These are phyloP conservation scores for Hirtodrosophila cameraria DNA, from an alignment of 2,888 invertebrate genomes.

Conservation along the genomic window DNA sequence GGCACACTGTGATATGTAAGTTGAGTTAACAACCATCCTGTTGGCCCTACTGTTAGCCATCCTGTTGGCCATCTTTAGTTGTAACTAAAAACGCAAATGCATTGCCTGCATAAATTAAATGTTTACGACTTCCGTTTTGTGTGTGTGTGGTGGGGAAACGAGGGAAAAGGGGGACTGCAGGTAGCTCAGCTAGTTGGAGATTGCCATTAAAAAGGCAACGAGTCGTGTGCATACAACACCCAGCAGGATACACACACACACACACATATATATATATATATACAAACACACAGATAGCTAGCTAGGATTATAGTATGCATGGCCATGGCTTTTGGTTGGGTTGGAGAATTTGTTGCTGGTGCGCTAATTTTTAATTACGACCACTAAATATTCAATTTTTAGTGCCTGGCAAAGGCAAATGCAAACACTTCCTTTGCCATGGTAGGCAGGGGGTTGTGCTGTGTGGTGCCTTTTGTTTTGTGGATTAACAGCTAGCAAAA, in stretches of 20 bases:
- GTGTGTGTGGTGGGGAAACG: constrained; percentile 5
- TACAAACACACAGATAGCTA: constrained; percentile 5
- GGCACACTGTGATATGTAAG: constrained; percentile 3
- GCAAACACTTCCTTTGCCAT: constrained; percentile 63
- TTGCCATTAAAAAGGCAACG: constrained; percentile 64
- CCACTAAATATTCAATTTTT: constrained; percentile 79
- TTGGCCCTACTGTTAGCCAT: constrained; percentile 18
- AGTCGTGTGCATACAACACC: constrained; percentile 37
- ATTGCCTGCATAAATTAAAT: constrained; percentile 77
- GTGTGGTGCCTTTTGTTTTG: constrained; percentile 21
- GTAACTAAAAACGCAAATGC: constrained; percentile 71
- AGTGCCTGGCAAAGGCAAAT: constrained; percentile 61
- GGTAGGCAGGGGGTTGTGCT: background rate
- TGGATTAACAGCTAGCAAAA: constrained; percentile 32
- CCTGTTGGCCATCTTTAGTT: constrained; percentile 58
- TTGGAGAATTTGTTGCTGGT: constrained; percentile 36
- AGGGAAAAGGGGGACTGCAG: constrained; percentile 40
- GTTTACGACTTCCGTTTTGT: constrained; percentile 69
- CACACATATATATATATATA: background rate
- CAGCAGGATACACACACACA: constrained; percentile 16
- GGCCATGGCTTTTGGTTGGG: constrained; percentile 23
- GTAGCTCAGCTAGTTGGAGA: constrained; percentile 25
- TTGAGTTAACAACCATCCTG: constrained; percentile 24
- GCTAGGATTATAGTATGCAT: constrained; percentile 36
- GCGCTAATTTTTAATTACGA: constrained; percentile 77